Evolutionary conservation across 2,797 vertebrate genomes (phyloP).

Genomic region (Pangasius krempfi): DNA sequence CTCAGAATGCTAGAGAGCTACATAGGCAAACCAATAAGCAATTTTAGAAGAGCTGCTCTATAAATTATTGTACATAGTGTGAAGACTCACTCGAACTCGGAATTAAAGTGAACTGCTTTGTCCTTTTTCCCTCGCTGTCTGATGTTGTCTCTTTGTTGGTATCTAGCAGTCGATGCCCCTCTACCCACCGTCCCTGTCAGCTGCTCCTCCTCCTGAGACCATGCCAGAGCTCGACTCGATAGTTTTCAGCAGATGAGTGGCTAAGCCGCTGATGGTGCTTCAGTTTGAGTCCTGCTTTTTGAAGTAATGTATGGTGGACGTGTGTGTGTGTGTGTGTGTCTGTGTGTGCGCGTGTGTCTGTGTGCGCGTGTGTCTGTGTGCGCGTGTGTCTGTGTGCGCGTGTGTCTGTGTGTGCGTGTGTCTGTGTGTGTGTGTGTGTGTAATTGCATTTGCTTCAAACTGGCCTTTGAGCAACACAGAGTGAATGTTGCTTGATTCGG

Average conservation of each 20-base stretch:
- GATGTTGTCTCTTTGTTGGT: slow-evolving; percentile 61
- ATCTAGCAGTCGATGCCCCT: slow-evolving; percentile 69
- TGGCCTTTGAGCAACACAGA: neutral
- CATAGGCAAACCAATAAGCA: slow-evolving; percentile 72
- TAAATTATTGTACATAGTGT: slow-evolving; percentile 95
- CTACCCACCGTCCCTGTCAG: slow-evolving; percentile 25
- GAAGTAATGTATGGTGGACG: neutral
- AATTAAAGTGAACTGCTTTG: slow-evolving; percentile 78
- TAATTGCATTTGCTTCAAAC: neutral
- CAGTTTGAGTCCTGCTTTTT: slow-evolving; percentile 13
- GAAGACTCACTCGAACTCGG: slow-evolving; percentile 69
- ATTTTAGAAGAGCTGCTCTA: slow-evolving; percentile 79
- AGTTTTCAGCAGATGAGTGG: slow-evolving; percentile 17
- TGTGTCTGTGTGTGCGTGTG: neutral
- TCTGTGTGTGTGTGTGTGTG: too few relatives aligned
- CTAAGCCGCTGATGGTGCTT: slow-evolving; percentile 13
- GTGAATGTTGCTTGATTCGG: neutral
- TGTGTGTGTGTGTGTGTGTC: neutral
- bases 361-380: too few relatives aligned
- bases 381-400: neutral
- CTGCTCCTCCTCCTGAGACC: neutral
- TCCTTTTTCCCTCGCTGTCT: slow-evolving; percentile 55
- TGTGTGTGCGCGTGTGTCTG: neutral
- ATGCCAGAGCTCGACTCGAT: neutral
- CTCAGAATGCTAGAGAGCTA: slow-evolving; percentile 44